Conservation (phyloP, 2,888 invertebrate genomes). For the Plutella xylostella region DNA sequence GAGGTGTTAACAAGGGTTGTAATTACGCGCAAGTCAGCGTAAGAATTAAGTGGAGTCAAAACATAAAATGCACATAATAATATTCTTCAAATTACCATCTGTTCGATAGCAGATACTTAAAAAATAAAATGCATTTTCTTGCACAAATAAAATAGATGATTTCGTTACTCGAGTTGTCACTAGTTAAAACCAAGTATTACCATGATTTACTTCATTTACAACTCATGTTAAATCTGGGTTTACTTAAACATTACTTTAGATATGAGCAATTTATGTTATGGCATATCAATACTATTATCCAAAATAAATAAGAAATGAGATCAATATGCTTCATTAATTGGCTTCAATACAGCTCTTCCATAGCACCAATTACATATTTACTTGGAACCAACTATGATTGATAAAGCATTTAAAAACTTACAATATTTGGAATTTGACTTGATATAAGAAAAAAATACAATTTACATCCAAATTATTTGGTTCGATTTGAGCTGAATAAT, state of each 20-base stretch:
- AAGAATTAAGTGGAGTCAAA: slow-evolving; percentile 3
- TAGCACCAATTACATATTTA: slow-evolving; percentile 4
- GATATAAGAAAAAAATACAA: background rate
- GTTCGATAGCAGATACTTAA: no score
- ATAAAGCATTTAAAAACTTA: background rate
- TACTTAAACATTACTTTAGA: slow-evolving; percentile 37
- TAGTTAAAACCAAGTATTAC: slow-evolving; percentile 23
- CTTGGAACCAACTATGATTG: slow-evolving; percentile 1
- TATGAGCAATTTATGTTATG: slow-evolving; percentile 47
- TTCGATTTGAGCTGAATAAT: no score
- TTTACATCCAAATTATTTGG: background rate
- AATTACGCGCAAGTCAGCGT: no score
- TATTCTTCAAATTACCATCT: background rate
- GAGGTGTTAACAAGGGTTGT: no score
- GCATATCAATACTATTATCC: slow-evolving; percentile 53
- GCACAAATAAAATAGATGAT: background rate
- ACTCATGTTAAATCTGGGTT: slow-evolving; percentile 11
- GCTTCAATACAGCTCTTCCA: slow-evolving; percentile 8
- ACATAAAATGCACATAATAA: slow-evolving; percentile 1
- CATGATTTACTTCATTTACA: slow-evolving; percentile 20
- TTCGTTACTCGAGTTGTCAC: background rate
- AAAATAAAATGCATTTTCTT: background rate
- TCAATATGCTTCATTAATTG: slow-evolving; percentile 42
- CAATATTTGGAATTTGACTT: background rate
- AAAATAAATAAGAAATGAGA: slow-evolving; percentile 61